Evolutionary conservation across 2,888 invertebrate species (phyloP), one percentile per base, ranked within the genome.

Genomic region (Timema podura): DNA sequence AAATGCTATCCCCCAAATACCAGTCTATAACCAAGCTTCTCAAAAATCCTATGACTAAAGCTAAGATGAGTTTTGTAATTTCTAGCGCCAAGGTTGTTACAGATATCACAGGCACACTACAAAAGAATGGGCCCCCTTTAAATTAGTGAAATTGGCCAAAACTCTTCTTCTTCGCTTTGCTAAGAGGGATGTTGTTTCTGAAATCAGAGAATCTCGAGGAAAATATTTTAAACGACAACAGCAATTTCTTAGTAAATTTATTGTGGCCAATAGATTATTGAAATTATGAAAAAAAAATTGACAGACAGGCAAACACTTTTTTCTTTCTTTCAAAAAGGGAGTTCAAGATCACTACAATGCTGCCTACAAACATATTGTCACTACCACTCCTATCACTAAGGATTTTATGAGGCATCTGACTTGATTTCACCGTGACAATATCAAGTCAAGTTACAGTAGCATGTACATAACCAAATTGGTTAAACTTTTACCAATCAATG

Each of bases 61-160:
- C 6, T 8, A 7, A 54, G 8, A 54, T 54, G 6, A 54, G 54
- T 54, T 7, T 54, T 54, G 54, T 54, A 54, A 8, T 54, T 15
- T 54, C 54, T 30, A 30, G 30, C 30, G 30, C 30, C 30, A 30
- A 30, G 30, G 30, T 30, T 30, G 30, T 54, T 15, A 16, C 54
- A 54, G 15, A 54, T 54, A 54, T 54, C n/a, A 13, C 54, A 54
- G 54, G n/a, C 54, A 54, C 5, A 54, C n/a, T 54, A 54, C 54
- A 54, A 49, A 49, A 49, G 10, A 49, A 49, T 49, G 51, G n/a
- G 51, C 3, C n/a, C 10, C 3, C n/a, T 54, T 11, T 2, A 54
- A 54, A 54, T 13, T 7, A 54, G 54, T 54, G 5, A 54, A 54
- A 54, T 54, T 54, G 54, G n/a, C n/a, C 16, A 54, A 11, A 54